These are phyloP conservation scores for Habrosyne pyritoides DNA, from an alignment of 2,888 invertebrate genomes.

Conservation along the genomic window DNA sequence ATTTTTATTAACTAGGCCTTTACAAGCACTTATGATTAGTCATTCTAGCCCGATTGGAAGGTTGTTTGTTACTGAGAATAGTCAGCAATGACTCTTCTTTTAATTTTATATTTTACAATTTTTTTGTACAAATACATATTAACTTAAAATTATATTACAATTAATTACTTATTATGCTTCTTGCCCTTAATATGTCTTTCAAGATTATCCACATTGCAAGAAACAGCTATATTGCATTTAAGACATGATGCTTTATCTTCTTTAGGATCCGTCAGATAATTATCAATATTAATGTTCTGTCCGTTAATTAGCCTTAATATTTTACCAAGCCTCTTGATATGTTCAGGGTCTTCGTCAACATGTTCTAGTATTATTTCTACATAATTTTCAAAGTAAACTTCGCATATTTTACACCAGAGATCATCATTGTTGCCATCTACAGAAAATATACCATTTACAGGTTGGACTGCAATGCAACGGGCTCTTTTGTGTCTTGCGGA, in stretches of 20 bases:
- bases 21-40: too few species aligned
- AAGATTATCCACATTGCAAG: constrained; percentile 55
- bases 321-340: constrained; percentile 39
- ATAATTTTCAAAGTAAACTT: constrained; percentile 53
- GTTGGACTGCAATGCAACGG: constrained; percentile 50
- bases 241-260: constrained; percentile 51
- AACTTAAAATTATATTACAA: constrained; percentile 9
- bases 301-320: constrained; percentile 44
- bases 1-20: too few species aligned
- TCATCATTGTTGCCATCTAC: constrained; percentile 46
- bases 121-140: too few species aligned
- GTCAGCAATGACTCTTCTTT: too few species aligned
- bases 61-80: too few species aligned
- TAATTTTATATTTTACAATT: constrained; percentile 11
- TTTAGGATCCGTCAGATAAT: constrained; percentile 48
- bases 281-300: constrained; percentile 50
- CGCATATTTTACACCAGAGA: constrained; percentile 61
- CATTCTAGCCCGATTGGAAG: too few species aligned
- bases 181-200: constrained; percentile 49
- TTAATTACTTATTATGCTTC: constrained; percentile 22
- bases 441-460: constrained; percentile 58
- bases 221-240: constrained; percentile 45
- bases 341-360: constrained; percentile 43
- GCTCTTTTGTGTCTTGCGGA: constrained; percentile 41
- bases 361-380: constrained; percentile 53